Evolutionary conservation across 2,888 invertebrate species (phyloP).

Genomic region (Camponotus fellah): DNA sequence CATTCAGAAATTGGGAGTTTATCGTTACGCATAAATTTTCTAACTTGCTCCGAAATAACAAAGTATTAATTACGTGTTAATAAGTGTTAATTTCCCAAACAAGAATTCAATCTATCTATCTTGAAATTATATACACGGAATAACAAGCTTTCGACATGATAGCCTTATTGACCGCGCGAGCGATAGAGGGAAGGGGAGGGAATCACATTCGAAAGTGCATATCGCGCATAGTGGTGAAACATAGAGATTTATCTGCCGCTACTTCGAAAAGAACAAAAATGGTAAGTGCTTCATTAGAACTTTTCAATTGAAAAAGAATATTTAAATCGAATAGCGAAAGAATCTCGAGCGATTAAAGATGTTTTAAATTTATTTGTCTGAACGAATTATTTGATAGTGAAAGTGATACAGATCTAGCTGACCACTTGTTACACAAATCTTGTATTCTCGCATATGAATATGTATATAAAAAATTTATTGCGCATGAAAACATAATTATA

Average conservation of each 20-base stretch:
- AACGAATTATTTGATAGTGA: conserved; percentile 7
- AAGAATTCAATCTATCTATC: not conserved
- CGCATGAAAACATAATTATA: not conserved
- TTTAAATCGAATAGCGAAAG: not conserved
- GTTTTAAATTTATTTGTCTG: not conserved
- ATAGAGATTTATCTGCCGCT: conserved; percentile 55
- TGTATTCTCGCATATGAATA: not conserved
- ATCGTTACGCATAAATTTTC: not conserved
- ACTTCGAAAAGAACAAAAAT: conserved; percentile 60
- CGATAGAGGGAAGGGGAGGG: conserved; percentile 52
- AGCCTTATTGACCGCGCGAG: conserved; percentile 58
- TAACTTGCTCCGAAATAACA: not conserved
- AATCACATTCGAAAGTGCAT: conserved; percentile 51
- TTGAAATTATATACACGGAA: not conserved
- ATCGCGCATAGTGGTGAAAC: conserved; percentile 57
- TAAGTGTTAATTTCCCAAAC: too few relatives aligned
- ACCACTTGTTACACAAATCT: conserved; percentile 43
- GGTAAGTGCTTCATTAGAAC: conserved; percentile 53
- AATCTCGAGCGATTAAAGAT: not conserved
- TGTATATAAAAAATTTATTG: not conserved
- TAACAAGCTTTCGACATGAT: conserved; percentile 52
- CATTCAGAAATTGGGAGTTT: not conserved
- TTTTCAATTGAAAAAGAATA: not conserved
- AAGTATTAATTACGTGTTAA: not conserved
- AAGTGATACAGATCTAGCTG: not conserved